These are phyloP conservation scores for Corythornis vintsioides DNA, from an alignment of 2,113 vertebrate species.

Conservation along the genomic window DNA sequence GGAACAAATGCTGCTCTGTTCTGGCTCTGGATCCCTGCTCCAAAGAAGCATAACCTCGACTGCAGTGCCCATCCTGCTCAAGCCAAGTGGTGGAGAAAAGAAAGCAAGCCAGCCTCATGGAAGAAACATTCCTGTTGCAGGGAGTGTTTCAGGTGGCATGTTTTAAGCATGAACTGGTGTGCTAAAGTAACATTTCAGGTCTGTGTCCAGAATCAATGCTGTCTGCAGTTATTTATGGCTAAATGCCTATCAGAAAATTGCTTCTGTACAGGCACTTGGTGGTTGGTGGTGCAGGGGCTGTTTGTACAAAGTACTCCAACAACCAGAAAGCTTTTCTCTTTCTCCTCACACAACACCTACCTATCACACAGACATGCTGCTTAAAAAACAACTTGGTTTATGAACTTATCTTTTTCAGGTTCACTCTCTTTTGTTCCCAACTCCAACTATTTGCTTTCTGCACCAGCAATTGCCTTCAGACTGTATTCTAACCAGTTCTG, in stretches of 20 bases:
- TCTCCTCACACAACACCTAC: background rate
- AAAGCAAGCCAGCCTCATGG: background rate
- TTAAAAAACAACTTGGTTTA: background rate
- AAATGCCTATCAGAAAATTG: background rate
- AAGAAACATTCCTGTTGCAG: background rate
- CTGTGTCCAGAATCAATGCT: background rate
- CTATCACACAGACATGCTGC: background rate
- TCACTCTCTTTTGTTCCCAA: background rate
- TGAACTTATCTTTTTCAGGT: background rate
- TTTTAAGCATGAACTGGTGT: background rate
- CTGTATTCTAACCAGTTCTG: background rate
- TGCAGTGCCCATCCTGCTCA: fast-evolving
- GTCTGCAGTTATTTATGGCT: background rate
- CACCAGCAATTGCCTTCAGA: background rate
- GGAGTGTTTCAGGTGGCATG: background rate
- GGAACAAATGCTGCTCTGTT: background rate
- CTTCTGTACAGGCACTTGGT: background rate
- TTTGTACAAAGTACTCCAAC: background rate
- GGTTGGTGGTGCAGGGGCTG: background rate
- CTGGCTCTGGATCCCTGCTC: background rate
- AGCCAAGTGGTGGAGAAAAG: background rate
- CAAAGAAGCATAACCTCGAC: background rate
- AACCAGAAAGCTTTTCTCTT: background rate
- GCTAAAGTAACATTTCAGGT: background rate
- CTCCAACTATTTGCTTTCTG: background rate